phyloP scores from a whole-genome alignment of 2,797 vertebrate genomes.

The Huso huso region DNA sequence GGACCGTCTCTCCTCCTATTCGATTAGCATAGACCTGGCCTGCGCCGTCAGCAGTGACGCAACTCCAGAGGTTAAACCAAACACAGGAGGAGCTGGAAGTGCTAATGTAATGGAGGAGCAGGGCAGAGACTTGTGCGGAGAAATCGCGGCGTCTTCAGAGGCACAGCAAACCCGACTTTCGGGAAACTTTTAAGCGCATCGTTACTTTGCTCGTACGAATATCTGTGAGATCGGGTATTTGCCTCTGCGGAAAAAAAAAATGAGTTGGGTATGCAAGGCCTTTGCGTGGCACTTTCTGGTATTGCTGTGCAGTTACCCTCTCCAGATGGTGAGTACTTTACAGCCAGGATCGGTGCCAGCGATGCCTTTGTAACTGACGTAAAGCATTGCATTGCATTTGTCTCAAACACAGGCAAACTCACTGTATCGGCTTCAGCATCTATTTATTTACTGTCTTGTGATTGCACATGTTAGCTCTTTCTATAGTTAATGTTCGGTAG shows the following conservation, averaged over 20 bases:
- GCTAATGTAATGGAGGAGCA: conserved; percentile 36
- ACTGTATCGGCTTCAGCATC: too few species aligned
- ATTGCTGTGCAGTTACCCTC: conserved; percentile 43
- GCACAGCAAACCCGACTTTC: background rate
- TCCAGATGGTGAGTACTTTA: conserved; percentile 48
- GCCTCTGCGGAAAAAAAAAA: conserved; percentile 28
- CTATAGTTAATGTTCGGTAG: background rate
- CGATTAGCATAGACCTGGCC: too few species aligned
- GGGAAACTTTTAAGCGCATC: conserved; percentile 1
- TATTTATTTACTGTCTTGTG: too few species aligned
- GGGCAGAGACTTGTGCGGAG: conserved; percentile 8
- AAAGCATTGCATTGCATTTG: background rate
- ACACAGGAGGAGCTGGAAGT: conserved; percentile 10
- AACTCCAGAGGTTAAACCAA: background rate
- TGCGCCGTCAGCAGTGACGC: background rate
- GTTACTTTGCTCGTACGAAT: conserved; percentile 29
- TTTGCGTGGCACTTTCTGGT: conserved; percentile 50
- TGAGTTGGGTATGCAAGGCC: conserved; percentile 59
- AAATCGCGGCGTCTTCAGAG: background rate
- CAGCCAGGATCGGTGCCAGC: background rate
- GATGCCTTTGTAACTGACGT: conserved; percentile 10
- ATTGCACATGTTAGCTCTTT: too few species aligned
- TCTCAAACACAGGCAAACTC: conserved; percentile 10
- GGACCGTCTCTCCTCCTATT: too few species aligned
- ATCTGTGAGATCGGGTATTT: conserved; percentile 36